Base-by-base conservation (phyloP, 2,888 invertebrate species). In the Trissolcus japonicus region DNA sequence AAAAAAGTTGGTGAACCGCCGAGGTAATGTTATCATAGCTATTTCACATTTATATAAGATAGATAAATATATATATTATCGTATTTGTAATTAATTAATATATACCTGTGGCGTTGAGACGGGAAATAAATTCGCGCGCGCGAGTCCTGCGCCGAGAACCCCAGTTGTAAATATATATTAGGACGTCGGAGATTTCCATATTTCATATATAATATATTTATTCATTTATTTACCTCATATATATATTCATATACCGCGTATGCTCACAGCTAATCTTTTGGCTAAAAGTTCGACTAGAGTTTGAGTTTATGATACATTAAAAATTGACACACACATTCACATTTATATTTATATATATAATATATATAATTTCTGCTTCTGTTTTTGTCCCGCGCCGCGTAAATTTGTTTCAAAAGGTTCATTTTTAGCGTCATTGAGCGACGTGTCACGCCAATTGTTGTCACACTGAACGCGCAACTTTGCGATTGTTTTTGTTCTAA, bases 321-420 rank as follows among this genome's bases (percentile, higher is more conserved):
- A 87, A 87, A 87, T 87, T 86, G 86, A 87, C 86, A 86, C 84
- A 78, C 73, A 87, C 84, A 87, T 86, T 85, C 82, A 83, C 81
- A 65, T 72, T 65, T 69, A 60, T 73, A 73, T 73, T 54, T 73
- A 43, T 73, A 71, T 75, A 71, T 75, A 63, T 75, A 66, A 66
- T 62, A 67, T 72, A 62, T 69, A 75, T 77, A 71, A 72, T 63
- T 59, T 66, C 60, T 73, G 41, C 61, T 63, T 63, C 53, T 57
- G 50, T 41, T 60, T 68, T 21, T 67, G 60, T 50, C 51, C 50
- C 71, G 41, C 56, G 54, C 21, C n/a, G n/a, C 21, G 21, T 74
- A 69, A 71, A 76, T 73, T 54, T 68, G 60, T 55, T 67, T 50
- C 54, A 54, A 73, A 72, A 71, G 13, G 48, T 48, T 48, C 14